Percentiles rank a stretch among this genome's conserved stretches.
These are phyloP conservation scores for Gallinago jamesoni DNA, from an alignment of 2,113 vertebrate genomes.

Conservation along the genomic window DNA sequence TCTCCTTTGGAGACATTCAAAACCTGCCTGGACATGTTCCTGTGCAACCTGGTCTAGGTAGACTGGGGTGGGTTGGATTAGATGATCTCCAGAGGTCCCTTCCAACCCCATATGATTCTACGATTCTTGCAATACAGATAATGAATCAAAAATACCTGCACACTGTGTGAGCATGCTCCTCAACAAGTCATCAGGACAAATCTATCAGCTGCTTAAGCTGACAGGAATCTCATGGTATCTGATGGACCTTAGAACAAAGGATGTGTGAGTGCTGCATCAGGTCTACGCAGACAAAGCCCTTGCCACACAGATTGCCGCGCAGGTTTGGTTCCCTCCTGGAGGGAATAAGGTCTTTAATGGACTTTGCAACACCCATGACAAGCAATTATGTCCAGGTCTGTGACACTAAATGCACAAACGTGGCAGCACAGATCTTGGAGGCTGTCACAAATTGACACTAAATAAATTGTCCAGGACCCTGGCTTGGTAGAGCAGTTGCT, in stretches of 20 bases:
- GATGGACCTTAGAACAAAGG: neutral
- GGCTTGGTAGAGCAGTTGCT: neutral
- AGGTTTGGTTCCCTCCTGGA: neutral
- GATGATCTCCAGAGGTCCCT: too few species aligned
- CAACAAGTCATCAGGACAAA: neutral
- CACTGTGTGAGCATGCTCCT: accelerated
- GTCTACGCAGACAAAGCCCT: neutral
- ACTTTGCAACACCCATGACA: slow-evolving; percentile 13
- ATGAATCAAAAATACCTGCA: neutral
- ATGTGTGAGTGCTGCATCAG: neutral
- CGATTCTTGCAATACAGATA: neutral
- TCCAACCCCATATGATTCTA: too few species aligned
- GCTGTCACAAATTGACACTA: slow-evolving; percentile 40
- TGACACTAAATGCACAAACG: slow-evolving; percentile 30
- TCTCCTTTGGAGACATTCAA: too few species aligned
- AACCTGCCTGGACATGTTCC: too few species aligned
- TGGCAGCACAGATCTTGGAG: slow-evolving; percentile 33
- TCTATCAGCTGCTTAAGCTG: neutral
- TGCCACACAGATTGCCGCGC: neutral
- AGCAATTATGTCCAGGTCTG: slow-evolving; percentile 35
- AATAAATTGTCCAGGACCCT: slow-evolving; percentile 33
- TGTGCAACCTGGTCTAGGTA: too few species aligned
- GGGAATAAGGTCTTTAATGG: slow-evolving; percentile 32
- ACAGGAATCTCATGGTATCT: neutral
- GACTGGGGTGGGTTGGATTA: too few species aligned